These are phyloP conservation scores for Tachina fera DNA, from an alignment of 2,888 invertebrate species.

Conservation along the genomic window DNA sequence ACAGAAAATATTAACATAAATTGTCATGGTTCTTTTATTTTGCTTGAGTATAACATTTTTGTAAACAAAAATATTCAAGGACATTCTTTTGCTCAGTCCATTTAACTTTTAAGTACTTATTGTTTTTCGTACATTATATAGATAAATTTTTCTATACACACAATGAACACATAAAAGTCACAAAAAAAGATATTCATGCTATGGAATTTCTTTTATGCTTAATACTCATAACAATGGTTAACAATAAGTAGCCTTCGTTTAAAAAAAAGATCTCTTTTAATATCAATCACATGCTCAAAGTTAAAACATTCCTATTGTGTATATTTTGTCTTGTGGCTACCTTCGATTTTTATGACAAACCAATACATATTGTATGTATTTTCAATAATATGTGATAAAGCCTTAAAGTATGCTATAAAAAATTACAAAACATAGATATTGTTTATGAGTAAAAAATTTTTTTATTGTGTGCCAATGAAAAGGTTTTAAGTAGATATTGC, in stretches of 20 bases:
- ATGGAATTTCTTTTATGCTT: neutral
- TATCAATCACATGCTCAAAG: slow-evolving; percentile 17
- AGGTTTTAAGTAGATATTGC: neutral
- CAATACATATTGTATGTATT: slow-evolving; percentile 1
- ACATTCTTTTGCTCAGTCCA: neutral
- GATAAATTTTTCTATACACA: neutral
- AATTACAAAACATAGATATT: neutral
- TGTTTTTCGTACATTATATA: neutral
- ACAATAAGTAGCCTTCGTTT: slow-evolving; percentile 44
- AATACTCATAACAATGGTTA: slow-evolving; percentile 19
- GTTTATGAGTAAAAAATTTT: neutral
- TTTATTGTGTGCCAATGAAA: slow-evolving; percentile 23
- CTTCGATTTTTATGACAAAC: neutral
- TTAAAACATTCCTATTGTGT: slow-evolving; percentile 16
- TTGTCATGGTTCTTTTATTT: too few relatives aligned
- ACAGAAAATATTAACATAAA: too few relatives aligned
- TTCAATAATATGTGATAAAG: neutral
- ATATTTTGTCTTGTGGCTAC: neutral
- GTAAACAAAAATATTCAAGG: neutral
- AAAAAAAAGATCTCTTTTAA: slow-evolving; percentile 19
- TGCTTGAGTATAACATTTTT: neutral
- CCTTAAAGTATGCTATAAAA: slow-evolving; percentile 13
- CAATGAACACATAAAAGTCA: neutral
- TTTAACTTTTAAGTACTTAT: slow-evolving; percentile 29
- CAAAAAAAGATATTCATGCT: neutral